Percentiles rank a stretch among this genome's conserved stretches.
Conservation (phyloP, 1,140 invertebrate species). For the Drosophila rhopaloa region DNA sequence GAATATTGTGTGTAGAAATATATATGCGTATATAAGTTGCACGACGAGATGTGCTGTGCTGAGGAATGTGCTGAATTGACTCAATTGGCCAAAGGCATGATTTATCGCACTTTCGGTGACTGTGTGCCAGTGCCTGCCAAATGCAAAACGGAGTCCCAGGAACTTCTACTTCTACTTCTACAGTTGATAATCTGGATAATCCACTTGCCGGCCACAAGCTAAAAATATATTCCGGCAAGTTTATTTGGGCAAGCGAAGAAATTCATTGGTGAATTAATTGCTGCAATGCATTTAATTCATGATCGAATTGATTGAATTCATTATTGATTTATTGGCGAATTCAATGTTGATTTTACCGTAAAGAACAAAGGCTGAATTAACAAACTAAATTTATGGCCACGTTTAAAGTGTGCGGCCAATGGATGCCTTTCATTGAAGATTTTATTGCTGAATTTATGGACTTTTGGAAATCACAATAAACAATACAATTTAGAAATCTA, state of each 20-base stretch:
- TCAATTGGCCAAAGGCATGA: constrained; percentile 80
- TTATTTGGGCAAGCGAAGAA: constrained; percentile 20
- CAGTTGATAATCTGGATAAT: constrained; percentile 48
- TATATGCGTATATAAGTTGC: constrained; percentile 3
- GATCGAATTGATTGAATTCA: constrained; percentile 21
- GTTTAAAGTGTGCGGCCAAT: neutral
- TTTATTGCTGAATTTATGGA: neutral
- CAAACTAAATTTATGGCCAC: neutral
- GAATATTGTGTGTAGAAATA: constrained; percentile 41
- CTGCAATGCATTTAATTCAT: constrained; percentile 20
- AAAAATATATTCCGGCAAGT: constrained; percentile 40
- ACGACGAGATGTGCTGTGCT: constrained; percentile 13
- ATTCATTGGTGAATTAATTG: constrained; percentile 36
- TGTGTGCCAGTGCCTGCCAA: constrained; percentile 27
- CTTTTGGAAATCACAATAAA: neutral
- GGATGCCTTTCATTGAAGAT: neutral
- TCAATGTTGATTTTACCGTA: neutral
- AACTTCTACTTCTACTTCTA: constrained; percentile 23
- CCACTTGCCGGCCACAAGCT: constrained; percentile 40
- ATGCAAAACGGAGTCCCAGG: constrained; percentile 18
- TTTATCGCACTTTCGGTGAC: constrained; percentile 62
- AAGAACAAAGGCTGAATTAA: constrained; percentile 45
- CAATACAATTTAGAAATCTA: neutral
- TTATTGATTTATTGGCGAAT: constrained; percentile 20
- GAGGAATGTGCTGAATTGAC: constrained; percentile 77